These are phyloP conservation scores for Syngnathus rostellatus DNA, from an alignment of 2,797 vertebrate genomes.

Conservation along the genomic window DNA sequence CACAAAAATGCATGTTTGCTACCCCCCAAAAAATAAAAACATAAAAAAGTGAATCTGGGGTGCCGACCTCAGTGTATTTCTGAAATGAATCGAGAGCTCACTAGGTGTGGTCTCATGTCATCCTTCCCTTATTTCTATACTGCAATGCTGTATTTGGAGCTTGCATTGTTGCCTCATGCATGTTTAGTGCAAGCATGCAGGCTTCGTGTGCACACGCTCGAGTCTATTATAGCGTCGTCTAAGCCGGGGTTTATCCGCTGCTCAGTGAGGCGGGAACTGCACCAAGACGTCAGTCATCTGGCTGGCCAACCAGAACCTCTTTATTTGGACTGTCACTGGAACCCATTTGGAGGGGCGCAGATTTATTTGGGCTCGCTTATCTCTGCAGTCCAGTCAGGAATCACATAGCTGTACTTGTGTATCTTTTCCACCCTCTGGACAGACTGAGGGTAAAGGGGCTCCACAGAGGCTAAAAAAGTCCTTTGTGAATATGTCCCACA, in stretches of 20 bases:
- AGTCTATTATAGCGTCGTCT: slow-evolving; percentile 48
- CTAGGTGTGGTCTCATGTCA: no score
- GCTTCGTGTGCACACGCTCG: slow-evolving; percentile 1
- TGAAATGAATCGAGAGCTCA: no score
- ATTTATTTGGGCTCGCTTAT: slow-evolving; percentile 76
- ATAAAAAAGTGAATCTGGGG: no score
- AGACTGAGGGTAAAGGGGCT: slow-evolving; percentile 41
- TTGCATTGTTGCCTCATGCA: slow-evolving; percentile 3
- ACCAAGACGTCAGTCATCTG: slow-evolving; percentile 67
- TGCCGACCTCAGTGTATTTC: no score
- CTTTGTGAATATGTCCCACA: slow-evolving; percentile 42
- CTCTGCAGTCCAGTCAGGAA: slow-evolving; percentile 66
- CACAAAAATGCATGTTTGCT: no score
- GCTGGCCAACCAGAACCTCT: slow-evolving; percentile 69
- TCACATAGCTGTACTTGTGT: slow-evolving; percentile 65
- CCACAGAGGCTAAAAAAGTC: slow-evolving; percentile 39
- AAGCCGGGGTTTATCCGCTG: slow-evolving; percentile 63
- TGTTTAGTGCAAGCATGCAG: slow-evolving; percentile 4
- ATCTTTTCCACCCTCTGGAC: slow-evolving; percentile 51
- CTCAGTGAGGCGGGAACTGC: slow-evolving; percentile 54
- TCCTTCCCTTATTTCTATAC: background rate
- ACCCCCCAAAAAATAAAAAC: no score
- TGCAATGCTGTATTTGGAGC: slow-evolving; percentile 2
- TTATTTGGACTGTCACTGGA: slow-evolving; percentile 75
- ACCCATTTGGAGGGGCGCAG: slow-evolving; percentile 63